Percentiles rank a stretch among this genome's conserved stretches.
phyloP scores from a whole-genome alignment of 30 jellyfish, hydroid and myxozoan species.

The Pseudorhiza aurosa region DNA sequence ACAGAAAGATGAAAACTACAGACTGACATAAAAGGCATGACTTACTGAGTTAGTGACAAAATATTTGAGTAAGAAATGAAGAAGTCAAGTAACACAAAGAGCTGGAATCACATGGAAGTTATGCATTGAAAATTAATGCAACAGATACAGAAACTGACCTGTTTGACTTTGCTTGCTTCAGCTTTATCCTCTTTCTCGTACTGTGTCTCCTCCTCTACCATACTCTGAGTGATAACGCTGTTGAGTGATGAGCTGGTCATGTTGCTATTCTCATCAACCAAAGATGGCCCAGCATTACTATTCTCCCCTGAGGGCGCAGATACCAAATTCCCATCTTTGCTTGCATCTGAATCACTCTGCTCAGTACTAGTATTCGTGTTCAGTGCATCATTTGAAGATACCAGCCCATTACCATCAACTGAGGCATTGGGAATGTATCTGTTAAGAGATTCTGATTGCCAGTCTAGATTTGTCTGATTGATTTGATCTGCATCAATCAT shows the following conservation, averaged over 20 bases:
- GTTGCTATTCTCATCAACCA: slow-evolving; percentile 9
- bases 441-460: background rate
- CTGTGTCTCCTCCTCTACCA: slow-evolving; percentile 59
- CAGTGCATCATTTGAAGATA: background rate
- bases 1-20: too few species aligned
- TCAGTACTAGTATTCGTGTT: background rate
- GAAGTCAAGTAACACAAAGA: too few species aligned
- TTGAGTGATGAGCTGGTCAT: background rate
- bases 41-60: too few species aligned
- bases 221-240: slow-evolving; percentile 13
- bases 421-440: background rate
- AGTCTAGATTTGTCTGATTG: background rate
- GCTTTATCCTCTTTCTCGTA: slow-evolving; percentile 35
- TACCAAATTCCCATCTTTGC: background rate
- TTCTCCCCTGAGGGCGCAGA: background rate
- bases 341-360: background rate
- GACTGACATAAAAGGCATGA: too few species aligned
- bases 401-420: background rate
- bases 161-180: background rate
- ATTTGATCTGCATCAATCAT: background rate
- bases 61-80: too few species aligned
- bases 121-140: too few species aligned
- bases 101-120: too few species aligned
- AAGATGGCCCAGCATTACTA: background rate
- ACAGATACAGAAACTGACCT: too few species aligned